These are phyloP conservation scores for Halcyon senegalensis DNA, from an alignment of 2,113 vertebrate species.

Conservation along the genomic window DNA sequence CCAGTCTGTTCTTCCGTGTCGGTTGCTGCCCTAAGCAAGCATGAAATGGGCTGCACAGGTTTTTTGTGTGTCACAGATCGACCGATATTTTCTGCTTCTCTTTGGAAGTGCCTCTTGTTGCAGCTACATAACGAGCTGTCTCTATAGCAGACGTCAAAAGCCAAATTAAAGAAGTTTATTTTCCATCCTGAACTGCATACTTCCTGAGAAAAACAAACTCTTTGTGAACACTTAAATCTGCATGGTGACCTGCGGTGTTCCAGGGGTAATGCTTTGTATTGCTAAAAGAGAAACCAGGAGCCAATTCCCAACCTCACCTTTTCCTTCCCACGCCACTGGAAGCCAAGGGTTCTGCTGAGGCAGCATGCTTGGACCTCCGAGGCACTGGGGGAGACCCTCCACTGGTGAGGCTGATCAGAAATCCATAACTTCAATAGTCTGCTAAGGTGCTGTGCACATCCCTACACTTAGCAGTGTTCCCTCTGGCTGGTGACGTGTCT, in stretches of 20 bases:
- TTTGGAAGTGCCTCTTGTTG: neutral
- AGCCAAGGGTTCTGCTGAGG: neutral
- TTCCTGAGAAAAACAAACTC: constrained; percentile 41
- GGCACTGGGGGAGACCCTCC: neutral
- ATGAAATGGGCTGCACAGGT: neutral
- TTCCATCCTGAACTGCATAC: neutral
- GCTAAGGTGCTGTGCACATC: neutral
- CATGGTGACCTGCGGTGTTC: neutral
- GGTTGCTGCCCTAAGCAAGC: neutral
- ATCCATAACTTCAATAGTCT: neutral
- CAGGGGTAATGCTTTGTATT: neutral
- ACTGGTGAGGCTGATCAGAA: neutral
- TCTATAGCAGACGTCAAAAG: neutral
- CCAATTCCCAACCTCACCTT: neutral
- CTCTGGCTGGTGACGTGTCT: neutral
- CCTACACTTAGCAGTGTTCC: neutral
- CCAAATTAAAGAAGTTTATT: constrained; percentile 9
- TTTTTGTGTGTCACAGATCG: neutral
- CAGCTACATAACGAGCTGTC: neutral
- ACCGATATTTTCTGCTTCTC: neutral
- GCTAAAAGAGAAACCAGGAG: neutral
- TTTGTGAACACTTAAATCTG: neutral
- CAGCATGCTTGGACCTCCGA: neutral
- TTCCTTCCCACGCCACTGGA: constrained; percentile 10
- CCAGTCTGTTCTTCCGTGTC: neutral